phyloP scores from a whole-genome alignment of 2,797 vertebrate species.

The Sylvia borin region DNA sequence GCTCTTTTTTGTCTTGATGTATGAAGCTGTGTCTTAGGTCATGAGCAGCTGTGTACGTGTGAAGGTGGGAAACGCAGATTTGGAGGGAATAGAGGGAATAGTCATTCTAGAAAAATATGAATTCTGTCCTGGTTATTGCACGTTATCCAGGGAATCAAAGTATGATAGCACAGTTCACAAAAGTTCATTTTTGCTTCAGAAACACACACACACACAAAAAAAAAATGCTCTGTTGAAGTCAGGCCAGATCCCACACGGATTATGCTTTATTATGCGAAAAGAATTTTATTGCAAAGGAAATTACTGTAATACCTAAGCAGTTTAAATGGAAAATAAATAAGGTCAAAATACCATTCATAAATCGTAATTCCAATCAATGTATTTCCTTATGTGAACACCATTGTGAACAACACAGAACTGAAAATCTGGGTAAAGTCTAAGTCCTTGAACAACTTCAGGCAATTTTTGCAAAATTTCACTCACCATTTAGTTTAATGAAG shows the following conservation, averaged over 20 bases:
- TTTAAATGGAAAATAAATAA: neutral
- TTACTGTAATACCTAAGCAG: neutral
- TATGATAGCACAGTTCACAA: neutral
- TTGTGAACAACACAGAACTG: neutral
- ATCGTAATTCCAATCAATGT: neutral
- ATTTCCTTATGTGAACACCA: neutral
- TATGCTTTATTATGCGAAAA: neutral
- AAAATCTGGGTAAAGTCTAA: neutral
- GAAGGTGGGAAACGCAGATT: neutral
- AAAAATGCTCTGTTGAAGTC: neutral
- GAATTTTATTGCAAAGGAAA: neutral
- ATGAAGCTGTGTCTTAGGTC: neutral
- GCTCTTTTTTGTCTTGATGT: neutral
- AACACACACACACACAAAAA: neutral
- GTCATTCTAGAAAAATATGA: neutral
- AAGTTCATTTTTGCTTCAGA: neutral
- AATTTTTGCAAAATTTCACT: neutral
- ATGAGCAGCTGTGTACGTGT: neutral
- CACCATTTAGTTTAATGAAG: neutral
- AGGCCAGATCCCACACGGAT: neutral
- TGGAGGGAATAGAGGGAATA: neutral
- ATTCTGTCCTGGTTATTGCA: neutral
- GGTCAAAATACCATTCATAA: neutral
- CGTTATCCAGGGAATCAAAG: neutral
- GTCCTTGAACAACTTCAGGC: neutral